A percentile compares a stretch with the other conserved stretches of the same genome.
These are phyloP conservation scores for Cistogaster globosa DNA, from an alignment of 2,888 invertebrate genomes.

Conservation along the genomic window DNA sequence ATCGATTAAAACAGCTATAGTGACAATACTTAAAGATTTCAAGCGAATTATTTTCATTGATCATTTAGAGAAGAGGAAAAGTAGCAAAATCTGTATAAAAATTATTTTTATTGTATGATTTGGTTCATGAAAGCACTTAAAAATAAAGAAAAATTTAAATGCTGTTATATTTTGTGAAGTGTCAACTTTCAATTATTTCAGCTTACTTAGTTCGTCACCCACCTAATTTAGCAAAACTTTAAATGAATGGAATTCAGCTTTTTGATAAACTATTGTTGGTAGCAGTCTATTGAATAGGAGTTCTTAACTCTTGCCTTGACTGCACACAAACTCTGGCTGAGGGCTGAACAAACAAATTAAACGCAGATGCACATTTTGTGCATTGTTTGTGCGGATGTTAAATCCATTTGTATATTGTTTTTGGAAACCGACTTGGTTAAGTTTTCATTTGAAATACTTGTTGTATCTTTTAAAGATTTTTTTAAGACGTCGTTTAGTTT, in stretches of 20 bases:
- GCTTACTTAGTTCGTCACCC: constrained; percentile 9
- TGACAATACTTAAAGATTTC: too few species aligned
- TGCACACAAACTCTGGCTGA: constrained; percentile 3
- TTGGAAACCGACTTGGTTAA: constrained; percentile 43
- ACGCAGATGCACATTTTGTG: constrained; percentile 57
- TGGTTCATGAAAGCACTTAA: too few species aligned
- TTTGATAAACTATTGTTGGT: constrained; percentile 43
- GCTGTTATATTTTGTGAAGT: too few species aligned
- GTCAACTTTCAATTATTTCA: too few species aligned
- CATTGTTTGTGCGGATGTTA: constrained; percentile 19
- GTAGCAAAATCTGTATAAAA: too few species aligned
- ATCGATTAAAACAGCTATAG: too few species aligned
- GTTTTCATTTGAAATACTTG: constrained; percentile 48
- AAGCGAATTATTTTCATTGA: too few species aligned
- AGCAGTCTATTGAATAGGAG: constrained; percentile 49
- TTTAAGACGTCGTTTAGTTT: constrained; percentile 61
- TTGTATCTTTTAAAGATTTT: constrained; percentile 53
- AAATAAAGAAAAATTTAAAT: too few species aligned
- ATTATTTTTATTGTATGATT: too few species aligned
- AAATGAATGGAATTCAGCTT: constrained; percentile 61
- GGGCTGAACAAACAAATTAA: constrained; percentile 13
- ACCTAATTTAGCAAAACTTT: neutral
- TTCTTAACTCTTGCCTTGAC: constrained; percentile 22
- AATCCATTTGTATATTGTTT: constrained; percentile 10
- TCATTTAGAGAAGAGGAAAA: too few species aligned